A percentile compares a stretch with the other conserved stretches of the same genome.
phyloP scores from a whole-genome alignment of 2,888 invertebrate genomes.

The Drosophila prostipennis region DNA sequence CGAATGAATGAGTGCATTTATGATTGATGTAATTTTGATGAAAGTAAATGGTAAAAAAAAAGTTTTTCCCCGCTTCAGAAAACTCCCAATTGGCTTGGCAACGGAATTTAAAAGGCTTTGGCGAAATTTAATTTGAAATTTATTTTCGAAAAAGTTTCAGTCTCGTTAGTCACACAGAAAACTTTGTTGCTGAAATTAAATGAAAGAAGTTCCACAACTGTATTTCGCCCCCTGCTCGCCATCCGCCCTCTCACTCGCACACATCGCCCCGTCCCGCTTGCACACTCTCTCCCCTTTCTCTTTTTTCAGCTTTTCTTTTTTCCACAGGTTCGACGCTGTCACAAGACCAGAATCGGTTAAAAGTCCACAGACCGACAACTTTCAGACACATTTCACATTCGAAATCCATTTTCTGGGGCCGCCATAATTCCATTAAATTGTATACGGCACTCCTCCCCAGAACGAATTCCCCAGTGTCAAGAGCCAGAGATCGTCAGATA shows the following conservation, averaged over 20 bases:
- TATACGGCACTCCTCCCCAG: conserved; percentile 43
- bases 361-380: conserved; percentile 52
- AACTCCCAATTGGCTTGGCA: conserved; percentile 36
- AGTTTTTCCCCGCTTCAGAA: conserved; percentile 25
- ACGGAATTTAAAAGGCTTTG: conserved; percentile 64
- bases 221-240: conserved; percentile 44
- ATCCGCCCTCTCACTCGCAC: not conserved
- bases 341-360: conserved; percentile 52
- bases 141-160: conserved; percentile 59
- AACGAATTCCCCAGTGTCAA: conserved; percentile 50
- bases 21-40: conserved; percentile 78
- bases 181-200: conserved; percentile 73
- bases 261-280: not conserved
- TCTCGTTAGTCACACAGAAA: conserved; percentile 64
- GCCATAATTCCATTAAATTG: conserved; percentile 74
- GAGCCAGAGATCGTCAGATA: conserved; percentile 1
- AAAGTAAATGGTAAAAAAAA: conserved; percentile 59
- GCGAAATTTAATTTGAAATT: conserved; percentile 69
- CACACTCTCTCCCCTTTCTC: conserved; percentile 9
- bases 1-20: conserved; percentile 72
- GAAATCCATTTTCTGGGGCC: conserved; percentile 52
- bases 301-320: conserved; percentile 1
- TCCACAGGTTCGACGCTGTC: conserved; percentile 24
- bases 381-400: conserved; percentile 62
- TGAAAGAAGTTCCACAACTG: conserved; percentile 76